Conservation (phyloP, 2,797 vertebrate species). For the Oreonectes daqikongensis region DNA sequence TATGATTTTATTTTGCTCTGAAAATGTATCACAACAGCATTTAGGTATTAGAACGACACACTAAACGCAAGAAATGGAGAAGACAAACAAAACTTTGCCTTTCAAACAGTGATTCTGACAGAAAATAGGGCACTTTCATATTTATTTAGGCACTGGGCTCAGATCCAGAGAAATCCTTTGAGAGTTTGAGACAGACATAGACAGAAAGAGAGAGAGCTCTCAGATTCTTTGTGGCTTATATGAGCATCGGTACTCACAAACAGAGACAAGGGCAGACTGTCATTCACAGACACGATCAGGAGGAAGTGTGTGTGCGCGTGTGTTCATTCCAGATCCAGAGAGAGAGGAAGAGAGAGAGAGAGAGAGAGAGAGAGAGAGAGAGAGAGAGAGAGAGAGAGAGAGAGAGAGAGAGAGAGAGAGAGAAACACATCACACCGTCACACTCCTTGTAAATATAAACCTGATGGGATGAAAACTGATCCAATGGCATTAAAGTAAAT, state of each 20-base stretch:
- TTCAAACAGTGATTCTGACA: slow-evolving; percentile 64
- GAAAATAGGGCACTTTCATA: slow-evolving; percentile 75
- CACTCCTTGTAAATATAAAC: slow-evolving; percentile 15
- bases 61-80: slow-evolving; percentile 18
- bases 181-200: slow-evolving; percentile 54
- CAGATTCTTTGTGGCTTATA: background rate
- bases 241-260: slow-evolving; percentile 13
- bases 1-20: slow-evolving; percentile 23
- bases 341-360: background rate
- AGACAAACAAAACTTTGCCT: slow-evolving; percentile 29
- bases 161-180: slow-evolving; percentile 70
- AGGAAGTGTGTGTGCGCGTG: no score
- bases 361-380: no score
- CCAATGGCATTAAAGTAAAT: background rate
- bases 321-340: no score
- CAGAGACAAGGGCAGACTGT: slow-evolving; percentile 43
- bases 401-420: no score
- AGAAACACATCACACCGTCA: no score
- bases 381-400: no score
- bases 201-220: slow-evolving; percentile 21
- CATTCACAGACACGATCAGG: slow-evolving; percentile 49
- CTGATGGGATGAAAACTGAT: background rate
- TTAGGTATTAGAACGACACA: slow-evolving; percentile 2
- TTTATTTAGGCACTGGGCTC: slow-evolving; percentile 72
- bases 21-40: slow-evolving; percentile 36